A percentile compares a stretch with the other conserved stretches of the same genome.
Evolutionary conservation across 2,113 vertebrate genomes (phyloP).

Genomic region (Lasiurus cinereus): DNA sequence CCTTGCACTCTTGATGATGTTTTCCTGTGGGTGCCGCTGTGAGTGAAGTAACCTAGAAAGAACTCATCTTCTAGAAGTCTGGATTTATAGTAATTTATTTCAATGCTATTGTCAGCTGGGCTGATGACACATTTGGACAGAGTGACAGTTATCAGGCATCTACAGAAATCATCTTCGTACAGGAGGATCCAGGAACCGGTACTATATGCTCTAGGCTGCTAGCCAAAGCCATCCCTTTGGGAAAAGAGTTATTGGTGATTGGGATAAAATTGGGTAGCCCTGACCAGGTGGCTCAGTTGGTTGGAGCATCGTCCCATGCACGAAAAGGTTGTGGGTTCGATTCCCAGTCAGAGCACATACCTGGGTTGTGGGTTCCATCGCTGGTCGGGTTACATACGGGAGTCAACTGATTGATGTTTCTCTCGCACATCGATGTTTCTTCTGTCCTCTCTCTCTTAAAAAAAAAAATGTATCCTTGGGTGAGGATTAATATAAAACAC

Average conservation of each 20-base stretch:
- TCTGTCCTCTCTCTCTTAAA: not conserved
- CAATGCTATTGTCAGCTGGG: not conserved
- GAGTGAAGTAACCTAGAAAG: not conserved
- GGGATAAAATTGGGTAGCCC: not conserved
- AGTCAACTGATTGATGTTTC: not conserved
- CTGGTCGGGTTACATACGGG: not conserved
- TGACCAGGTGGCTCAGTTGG: not conserved
- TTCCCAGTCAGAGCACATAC: not conserved
- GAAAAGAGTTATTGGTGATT: not conserved
- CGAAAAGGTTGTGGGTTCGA: not conserved
- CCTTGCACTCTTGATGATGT: not conserved
- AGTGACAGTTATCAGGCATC: not conserved
- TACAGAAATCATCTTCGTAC: not conserved
- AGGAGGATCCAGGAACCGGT: not conserved
- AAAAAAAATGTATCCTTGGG: too few relatives aligned
- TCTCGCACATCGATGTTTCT: not conserved
- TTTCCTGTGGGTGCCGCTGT: not conserved
- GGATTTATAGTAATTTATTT: not conserved
- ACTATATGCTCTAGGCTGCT: not conserved
- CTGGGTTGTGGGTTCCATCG: not conserved
- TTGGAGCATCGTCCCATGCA: too few relatives aligned
- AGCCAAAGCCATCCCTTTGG: not conserved
- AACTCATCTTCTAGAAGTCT: not conserved
- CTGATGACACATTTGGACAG: not conserved
- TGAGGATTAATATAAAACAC: not conserved